Conservation (phyloP, 2,113 vertebrate species). For the Potamarius usumacintae region DNA sequence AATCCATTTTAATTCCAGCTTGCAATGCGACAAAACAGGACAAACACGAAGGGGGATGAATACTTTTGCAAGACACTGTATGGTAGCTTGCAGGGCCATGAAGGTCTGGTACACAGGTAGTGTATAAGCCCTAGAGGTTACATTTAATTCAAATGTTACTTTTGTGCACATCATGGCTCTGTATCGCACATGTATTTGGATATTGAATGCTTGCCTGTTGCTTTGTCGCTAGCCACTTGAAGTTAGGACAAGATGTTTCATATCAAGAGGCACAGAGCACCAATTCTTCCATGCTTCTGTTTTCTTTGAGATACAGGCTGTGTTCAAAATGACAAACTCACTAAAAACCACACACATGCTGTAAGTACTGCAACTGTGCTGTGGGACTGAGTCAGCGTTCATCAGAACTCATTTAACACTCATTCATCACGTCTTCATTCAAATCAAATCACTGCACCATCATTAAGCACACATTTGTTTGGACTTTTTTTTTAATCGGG, state of each 20-base stretch:
- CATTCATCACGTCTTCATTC: slow-evolving; percentile 27
- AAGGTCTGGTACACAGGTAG: neutral
- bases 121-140: neutral
- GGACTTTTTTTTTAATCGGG: slow-evolving; percentile 10
- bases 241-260: neutral
- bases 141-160: neutral
- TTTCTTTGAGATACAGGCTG: neutral
- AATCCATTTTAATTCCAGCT: too few relatives aligned
- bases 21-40: too few relatives aligned
- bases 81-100: neutral
- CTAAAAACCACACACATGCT: neutral
- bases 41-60: too few relatives aligned
- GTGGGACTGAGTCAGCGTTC: slow-evolving; percentile 15
- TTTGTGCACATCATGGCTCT: neutral
- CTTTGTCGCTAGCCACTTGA: neutral
- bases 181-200: neutral
- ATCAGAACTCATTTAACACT: slow-evolving; percentile 27
- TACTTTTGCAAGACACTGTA: neutral
- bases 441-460: slow-evolving; percentile 13
- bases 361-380: neutral
- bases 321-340: neutral
- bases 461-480: slow-evolving; percentile 31
- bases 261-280: neutral
- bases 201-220: neutral
- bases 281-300: too few relatives aligned